A percentile compares a stretch with the other conserved stretches of the same genome.
Evolutionary conservation across 2,888 invertebrate genomes (phyloP).

Genomic region (Endotricha flammealis): DNA sequence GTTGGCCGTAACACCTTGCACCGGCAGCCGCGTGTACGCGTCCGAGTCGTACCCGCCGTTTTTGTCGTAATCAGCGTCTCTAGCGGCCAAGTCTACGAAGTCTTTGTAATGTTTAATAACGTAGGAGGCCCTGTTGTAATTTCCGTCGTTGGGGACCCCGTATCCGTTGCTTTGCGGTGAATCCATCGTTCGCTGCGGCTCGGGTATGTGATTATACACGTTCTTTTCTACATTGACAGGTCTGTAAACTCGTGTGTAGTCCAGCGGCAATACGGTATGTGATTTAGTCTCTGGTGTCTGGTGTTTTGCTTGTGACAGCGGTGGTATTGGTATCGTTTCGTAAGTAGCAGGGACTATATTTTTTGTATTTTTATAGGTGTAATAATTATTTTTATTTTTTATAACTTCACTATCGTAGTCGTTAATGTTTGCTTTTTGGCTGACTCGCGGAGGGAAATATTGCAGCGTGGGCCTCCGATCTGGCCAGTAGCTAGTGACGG

Average conservation of each 20-base stretch:
- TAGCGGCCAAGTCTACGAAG: slow-evolving; percentile 45
- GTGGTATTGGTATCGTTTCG: slow-evolving; percentile 18
- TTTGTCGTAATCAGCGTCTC: slow-evolving; percentile 39
- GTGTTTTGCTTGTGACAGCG: slow-evolving; percentile 3
- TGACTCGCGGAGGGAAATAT: slow-evolving; percentile 56
- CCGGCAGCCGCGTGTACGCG: slow-evolving; percentile 30
- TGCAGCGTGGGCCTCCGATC: slow-evolving; percentile 57
- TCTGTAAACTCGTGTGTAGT: slow-evolving; percentile 13
- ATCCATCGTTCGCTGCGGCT: slow-evolving; percentile 11
- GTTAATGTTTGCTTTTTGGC: slow-evolving; percentile 34
- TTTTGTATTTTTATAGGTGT: slow-evolving; percentile 27
- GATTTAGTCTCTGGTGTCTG: too few relatives aligned
- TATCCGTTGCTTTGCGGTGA: slow-evolving; percentile 20
- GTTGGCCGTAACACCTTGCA: slow-evolving; percentile 29
- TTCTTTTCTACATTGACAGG: slow-evolving; percentile 24
- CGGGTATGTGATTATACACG: slow-evolving; percentile 22
- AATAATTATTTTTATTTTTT: slow-evolving; percentile 32
- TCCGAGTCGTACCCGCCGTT: slow-evolving; percentile 27
- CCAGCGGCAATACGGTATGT: slow-evolving; percentile 1
- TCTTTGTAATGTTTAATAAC: slow-evolving; percentile 58
- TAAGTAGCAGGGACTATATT: slow-evolving; percentile 18
- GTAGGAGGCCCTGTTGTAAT: slow-evolving; percentile 46
- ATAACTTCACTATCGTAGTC: slow-evolving; percentile 42
- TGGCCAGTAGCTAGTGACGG: slow-evolving; percentile 26
- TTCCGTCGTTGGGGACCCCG: slow-evolving; percentile 28